Evolutionary conservation across 2,888 invertebrate species (phyloP).

Genomic region (Thecophora atra): DNA sequence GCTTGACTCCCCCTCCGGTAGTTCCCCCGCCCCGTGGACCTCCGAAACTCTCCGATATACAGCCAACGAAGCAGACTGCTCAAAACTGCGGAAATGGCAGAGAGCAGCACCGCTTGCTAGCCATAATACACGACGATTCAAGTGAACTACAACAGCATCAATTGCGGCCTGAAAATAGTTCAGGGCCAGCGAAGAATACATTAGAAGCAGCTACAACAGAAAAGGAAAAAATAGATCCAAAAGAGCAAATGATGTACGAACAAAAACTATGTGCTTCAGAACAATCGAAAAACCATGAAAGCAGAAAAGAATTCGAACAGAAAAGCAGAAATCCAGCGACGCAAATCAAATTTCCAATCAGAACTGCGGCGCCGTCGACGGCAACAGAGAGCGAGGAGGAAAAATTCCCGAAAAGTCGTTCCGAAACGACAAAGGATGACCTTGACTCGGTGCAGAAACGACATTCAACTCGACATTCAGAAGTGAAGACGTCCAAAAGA

Average conservation of each 20-base stretch:
- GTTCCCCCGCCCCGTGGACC: slow-evolving; percentile 61
- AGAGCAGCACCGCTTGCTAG: slow-evolving; percentile 69
- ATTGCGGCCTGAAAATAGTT: slow-evolving; percentile 63
- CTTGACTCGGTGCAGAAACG: slow-evolving; percentile 58
- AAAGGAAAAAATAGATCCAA: background rate
- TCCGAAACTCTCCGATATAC: slow-evolving; percentile 57
- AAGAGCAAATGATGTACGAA: background rate
- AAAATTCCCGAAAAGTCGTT: background rate
- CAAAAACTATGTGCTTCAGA: background rate
- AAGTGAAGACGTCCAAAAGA: slow-evolving; percentile 56
- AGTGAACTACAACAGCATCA: slow-evolving; percentile 43
- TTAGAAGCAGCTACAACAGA: slow-evolving; percentile 5
- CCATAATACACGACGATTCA: slow-evolving; percentile 71
- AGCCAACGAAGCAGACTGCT: slow-evolving; percentile 52
- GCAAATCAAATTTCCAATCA: background rate
- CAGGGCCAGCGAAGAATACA: slow-evolving; percentile 52
- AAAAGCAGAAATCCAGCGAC: background rate
- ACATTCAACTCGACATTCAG: slow-evolving; percentile 53
- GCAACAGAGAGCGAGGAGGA: slow-evolving; percentile 10
- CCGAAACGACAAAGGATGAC: slow-evolving; percentile 51
- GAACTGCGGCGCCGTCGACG: slow-evolving; percentile 36
- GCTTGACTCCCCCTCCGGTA: slow-evolving; percentile 58
- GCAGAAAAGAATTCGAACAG: background rate
- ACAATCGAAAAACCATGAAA: slow-evolving; percentile 3
- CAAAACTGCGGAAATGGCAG: slow-evolving; percentile 46